phyloP scores from a whole-genome alignment of 2,797 vertebrate genomes.

The Pseudochaenichthys georgianus region DNA sequence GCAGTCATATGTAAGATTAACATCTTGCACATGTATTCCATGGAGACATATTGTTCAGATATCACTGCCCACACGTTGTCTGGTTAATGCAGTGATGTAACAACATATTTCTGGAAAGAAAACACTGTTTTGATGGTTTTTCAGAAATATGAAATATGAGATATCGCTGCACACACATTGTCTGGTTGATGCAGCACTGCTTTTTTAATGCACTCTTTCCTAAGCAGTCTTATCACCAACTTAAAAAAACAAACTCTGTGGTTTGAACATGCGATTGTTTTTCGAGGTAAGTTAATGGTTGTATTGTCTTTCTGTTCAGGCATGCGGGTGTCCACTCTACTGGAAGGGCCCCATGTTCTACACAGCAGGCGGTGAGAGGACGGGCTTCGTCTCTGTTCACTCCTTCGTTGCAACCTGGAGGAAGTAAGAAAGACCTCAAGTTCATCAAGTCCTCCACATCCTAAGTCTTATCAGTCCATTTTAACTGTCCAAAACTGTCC shows the following conservation, averaged over 20 bases:
- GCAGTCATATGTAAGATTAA: background rate
- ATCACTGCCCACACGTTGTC: background rate
- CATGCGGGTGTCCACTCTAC: constrained; percentile 95
- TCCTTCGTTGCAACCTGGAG: constrained; percentile 95
- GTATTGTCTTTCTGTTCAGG: constrained; percentile 78
- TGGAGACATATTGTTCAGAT: background rate
- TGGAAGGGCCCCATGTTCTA: constrained; percentile 98
- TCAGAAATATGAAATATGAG: background rate
- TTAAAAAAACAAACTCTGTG: constrained; percentile 15
- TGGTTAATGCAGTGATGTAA: constrained; percentile 6
- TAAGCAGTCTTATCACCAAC: background rate
- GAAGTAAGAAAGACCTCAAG: constrained; percentile 88
- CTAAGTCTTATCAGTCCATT: background rate
- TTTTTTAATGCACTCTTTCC: background rate
- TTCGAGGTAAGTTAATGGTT: background rate
- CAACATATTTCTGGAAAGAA: constrained; percentile 4
- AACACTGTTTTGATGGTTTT: background rate
- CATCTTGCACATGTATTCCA: background rate
- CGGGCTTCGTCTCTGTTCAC: constrained; percentile 93
- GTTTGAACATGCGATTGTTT: background rate
- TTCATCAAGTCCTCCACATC: background rate
- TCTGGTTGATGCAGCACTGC: constrained; percentile 8
- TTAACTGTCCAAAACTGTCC: background rate
- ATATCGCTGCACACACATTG: background rate
- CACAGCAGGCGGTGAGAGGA: constrained; percentile 93